These are phyloP conservation scores for Pangasius mekongensis DNA, from an alignment of 2,797 vertebrate genomes.

Conservation along the genomic window DNA sequence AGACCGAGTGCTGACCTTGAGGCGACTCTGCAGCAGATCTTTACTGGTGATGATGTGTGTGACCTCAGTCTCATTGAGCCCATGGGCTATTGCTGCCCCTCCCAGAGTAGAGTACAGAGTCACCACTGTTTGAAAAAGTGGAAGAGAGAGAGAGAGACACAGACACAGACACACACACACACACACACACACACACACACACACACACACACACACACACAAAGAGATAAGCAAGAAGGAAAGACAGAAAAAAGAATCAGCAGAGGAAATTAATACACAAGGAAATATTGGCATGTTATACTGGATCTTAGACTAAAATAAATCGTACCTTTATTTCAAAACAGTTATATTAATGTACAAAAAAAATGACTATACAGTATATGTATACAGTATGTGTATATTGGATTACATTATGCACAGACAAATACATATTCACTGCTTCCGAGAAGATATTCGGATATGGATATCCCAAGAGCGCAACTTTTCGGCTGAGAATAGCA, in stretches of 20 bases:
- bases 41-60: constrained; percentile 98
- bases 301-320: background rate
- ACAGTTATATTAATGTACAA: background rate
- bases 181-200: background rate
- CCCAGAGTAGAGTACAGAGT: constrained; percentile 93
- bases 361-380: background rate
- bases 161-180: background rate
- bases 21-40: constrained; percentile 89
- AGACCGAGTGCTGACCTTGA: constrained; percentile 81
- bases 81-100: constrained; percentile 90
- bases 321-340: background rate
- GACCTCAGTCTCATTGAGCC: constrained; percentile 94
- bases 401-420: background rate
- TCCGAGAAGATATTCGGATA: background rate
- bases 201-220: background rate
- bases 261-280: background rate
- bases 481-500: background rate
- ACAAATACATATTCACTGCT: background rate
- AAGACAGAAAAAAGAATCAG: background rate
- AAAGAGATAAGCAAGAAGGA: background rate
- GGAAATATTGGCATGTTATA: background rate
- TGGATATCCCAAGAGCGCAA: background rate
- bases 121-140: constrained; percentile 79
- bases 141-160: no score
- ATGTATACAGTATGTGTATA: background rate